Evolutionary conservation across 2,113 vertebrate genomes (phyloP).

Genomic region (Halichoerus grypus): DNA sequence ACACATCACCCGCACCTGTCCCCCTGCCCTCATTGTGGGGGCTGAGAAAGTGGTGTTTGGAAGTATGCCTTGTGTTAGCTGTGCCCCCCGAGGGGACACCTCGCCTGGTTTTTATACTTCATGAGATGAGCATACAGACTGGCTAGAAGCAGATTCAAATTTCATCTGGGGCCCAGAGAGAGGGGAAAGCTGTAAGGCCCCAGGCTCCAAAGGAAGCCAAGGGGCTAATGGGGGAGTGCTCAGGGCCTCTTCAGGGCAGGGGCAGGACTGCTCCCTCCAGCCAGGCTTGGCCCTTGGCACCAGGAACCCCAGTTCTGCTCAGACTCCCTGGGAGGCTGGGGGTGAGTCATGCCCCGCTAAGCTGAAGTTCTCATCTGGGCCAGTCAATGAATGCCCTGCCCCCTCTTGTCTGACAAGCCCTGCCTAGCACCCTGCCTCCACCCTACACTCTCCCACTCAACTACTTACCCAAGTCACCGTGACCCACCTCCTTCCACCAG

Average conservation of each 20-base stretch:
- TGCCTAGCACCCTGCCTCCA: not conserved
- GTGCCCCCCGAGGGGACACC: not conserved
- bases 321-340: not conserved
- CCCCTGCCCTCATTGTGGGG: not conserved
- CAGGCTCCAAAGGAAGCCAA: not conserved
- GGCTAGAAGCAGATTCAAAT: not conserved
- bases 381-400: not conserved
- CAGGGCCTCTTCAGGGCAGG: not conserved
- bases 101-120: not conserved
- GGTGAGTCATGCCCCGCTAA: not conserved
- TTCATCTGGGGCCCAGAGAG: not conserved
- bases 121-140: not conserved
- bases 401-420: not conserved
- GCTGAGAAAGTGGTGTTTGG: not conserved
- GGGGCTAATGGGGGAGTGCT: not conserved
- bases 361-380: not conserved
- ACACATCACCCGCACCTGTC: not conserved
- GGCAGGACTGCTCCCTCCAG: not conserved
- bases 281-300: not conserved
- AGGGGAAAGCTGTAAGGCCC: not conserved
- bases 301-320: not conserved
- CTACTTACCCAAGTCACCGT: fast-evolving
- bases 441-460: fast-evolving
- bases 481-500: not conserved
- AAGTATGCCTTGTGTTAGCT: not conserved